A percentile compares a stretch with the other conserved stretches of the same genome.
These are phyloP conservation scores for Perccottus glenii DNA, from an alignment of 2,113 vertebrate species.

Conservation along the genomic window DNA sequence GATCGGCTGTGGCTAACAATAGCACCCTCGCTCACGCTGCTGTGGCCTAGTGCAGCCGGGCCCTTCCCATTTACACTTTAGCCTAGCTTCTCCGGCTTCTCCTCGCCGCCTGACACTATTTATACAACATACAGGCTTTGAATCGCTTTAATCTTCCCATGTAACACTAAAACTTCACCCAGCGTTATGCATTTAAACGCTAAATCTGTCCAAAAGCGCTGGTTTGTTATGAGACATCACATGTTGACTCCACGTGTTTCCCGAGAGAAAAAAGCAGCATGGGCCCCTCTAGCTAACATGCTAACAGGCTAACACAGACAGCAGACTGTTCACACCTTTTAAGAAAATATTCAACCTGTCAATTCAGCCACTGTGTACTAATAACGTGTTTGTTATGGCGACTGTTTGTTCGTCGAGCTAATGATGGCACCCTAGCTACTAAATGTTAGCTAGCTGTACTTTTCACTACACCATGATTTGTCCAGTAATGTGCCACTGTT, in stretches of 20 bases:
- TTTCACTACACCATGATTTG: too few relatives aligned
- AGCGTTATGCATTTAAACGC: neutral
- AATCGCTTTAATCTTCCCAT: fast-evolving
- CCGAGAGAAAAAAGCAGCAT: constrained; percentile 54
- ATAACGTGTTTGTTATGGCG: constrained; percentile 19
- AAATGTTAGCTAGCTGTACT: neutral
- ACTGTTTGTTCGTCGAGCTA: neutral
- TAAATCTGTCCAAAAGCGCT: constrained; percentile 28
- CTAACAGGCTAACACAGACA: neutral
- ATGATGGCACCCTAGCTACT: constrained; percentile 37
- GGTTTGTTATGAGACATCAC: constrained; percentile 76
- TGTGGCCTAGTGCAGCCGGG: constrained; percentile 57
- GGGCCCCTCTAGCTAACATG: constrained; percentile 21
- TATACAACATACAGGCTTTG: neutral
- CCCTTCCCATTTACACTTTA: constrained; percentile 43
- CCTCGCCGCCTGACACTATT: fast-evolving
- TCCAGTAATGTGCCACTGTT: too few relatives aligned
- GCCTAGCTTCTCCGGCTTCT: constrained; percentile 41
- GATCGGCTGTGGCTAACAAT: constrained; percentile 63
- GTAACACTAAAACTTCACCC: fast-evolving
- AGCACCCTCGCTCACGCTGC: constrained; percentile 32
- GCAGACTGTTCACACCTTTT: neutral
- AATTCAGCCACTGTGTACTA: fast-evolving
- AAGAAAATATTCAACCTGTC: fast-evolving
- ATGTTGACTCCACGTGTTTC: constrained; percentile 82